Conservation (phyloP, 2,113 vertebrate species). For the Rhinoptilus africanus region DNA sequence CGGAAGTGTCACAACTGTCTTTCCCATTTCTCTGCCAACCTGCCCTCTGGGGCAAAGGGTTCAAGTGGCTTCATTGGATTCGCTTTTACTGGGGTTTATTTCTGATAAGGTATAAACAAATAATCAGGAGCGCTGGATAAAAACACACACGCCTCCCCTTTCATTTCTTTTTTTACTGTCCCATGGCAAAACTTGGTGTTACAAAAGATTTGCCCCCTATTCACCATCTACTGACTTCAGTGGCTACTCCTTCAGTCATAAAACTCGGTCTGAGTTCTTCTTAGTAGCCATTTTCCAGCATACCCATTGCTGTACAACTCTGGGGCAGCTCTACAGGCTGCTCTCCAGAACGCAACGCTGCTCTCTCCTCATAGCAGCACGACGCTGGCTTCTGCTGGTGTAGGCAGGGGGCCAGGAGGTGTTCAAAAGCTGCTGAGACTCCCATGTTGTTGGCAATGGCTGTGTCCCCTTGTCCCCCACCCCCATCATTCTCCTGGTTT, state of each 20-base stretch:
- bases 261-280: neutral
- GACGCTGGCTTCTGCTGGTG: neutral
- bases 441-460: neutral
- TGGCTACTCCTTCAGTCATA: neutral
- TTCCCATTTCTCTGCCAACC: neutral
- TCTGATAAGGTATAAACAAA: neutral
- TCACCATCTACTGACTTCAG: neutral
- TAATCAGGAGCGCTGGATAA: neutral
- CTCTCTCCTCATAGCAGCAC: accelerated
- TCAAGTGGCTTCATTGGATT: neutral
- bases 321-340: neutral
- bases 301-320: neutral
- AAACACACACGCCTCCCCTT: neutral
- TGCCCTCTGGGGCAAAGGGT: neutral
- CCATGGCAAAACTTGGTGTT: neutral
- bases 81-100: neutral
- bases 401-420: neutral
- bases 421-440: neutral
- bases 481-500: neutral
- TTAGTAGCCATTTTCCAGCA: neutral
- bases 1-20: neutral
- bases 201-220: neutral
- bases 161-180: neutral
- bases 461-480: neutral
- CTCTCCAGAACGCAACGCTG: neutral